phyloP scores from a whole-genome alignment of 92 coral and sea anemone genomes.

The Isaurus tuberculatus region DNA sequence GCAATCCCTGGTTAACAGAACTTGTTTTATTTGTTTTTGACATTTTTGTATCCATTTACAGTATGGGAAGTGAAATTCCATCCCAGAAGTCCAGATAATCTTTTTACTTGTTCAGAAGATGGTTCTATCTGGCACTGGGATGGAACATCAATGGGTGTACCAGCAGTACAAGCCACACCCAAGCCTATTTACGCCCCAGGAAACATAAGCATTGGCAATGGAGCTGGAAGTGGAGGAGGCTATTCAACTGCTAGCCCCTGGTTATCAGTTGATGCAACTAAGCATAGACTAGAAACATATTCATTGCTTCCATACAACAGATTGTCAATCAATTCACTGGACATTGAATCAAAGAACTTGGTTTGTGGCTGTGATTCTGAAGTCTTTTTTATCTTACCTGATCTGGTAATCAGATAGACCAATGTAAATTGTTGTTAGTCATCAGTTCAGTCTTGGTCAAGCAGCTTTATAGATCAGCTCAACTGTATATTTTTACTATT shows the following conservation, averaged over 20 bases:
- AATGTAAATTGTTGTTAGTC: neutral
- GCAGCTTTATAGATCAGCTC: no score
- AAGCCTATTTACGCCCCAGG: slow-evolving; percentile 54
- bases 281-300: slow-evolving; percentile 95
- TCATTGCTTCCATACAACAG: slow-evolving; percentile 93
- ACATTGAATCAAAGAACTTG: slow-evolving; percentile 85
- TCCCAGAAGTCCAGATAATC: slow-evolving; percentile 89
- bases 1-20: neutral
- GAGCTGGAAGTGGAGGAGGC: slow-evolving; percentile 66
- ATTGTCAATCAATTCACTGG: slow-evolving; percentile 92
- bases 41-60: slow-evolving; percentile 23
- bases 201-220: slow-evolving; percentile 46
- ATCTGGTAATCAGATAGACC: slow-evolving; percentile 80
- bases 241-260: slow-evolving; percentile 80
- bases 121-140: slow-evolving; percentile 99
- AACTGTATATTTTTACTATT: no score
- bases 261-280: slow-evolving; percentile 98
- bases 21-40: neutral
- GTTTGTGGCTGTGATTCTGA: slow-evolving; percentile 98
- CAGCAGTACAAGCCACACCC: slow-evolving; percentile 52
- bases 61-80: slow-evolving; percentile 99
- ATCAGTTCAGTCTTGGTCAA: neutral
- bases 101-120: slow-evolving; percentile 97
- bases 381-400: slow-evolving; percentile 90
- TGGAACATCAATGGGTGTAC: slow-evolving; percentile 86